Evolutionary conservation across 1,140 invertebrate species (phyloP), one percentile per base, ranked within the genome.

Genomic region (Laupala kohalensis): DNA sequence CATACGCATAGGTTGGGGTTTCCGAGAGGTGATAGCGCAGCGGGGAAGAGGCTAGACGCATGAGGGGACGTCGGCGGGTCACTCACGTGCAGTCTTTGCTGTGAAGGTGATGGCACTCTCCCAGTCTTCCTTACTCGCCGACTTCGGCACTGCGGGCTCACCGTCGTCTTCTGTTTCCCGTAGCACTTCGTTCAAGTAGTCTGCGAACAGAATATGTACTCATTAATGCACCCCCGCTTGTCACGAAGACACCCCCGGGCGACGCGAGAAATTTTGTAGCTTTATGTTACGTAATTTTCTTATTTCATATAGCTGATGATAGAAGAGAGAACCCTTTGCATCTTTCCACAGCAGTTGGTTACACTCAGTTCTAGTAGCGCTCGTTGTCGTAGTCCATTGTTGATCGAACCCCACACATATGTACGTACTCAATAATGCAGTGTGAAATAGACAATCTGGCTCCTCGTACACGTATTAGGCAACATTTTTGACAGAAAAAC

Each of bases 21-120:
- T n/a, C n/a, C n/a, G n/a, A n/a, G n/a, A n/a, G n/a, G n/a, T n/a
- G n/a, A n/a, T n/a, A n/a, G n/a, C n/a, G n/a, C n/a, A n/a, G n/a
- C n/a, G n/a, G 37, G 37, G 37, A 4, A 4, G 1, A 1, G 37
- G 1, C 37, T 9, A 9, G 37, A 53, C 9, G 37, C 37, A 53
- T 13, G n/a, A n/a, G 1, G 9, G 37, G 9, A 19, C 37, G 37
- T 24, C 25, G 3, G n/a, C 63, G 23, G 25, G 30, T n/a, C 81
- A 88, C 87, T 89, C 88, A 92, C 91, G 89, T 78, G 89, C 89
- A 78, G 89, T 88, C 83, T 92, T 90, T 65, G 90, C 92, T 74
- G 90, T 93, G 79, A 93, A 94, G 74, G 90, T 93, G 75, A 94
- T 92, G 76, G 90, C 90, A 77, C 89, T 90, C 78, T 94, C 92